A percentile compares a stretch with the other conserved stretches of the same genome.
Evolutionary conservation across 2,888 invertebrate genomes (phyloP).

Genomic region (Urechis unicinctus): DNA sequence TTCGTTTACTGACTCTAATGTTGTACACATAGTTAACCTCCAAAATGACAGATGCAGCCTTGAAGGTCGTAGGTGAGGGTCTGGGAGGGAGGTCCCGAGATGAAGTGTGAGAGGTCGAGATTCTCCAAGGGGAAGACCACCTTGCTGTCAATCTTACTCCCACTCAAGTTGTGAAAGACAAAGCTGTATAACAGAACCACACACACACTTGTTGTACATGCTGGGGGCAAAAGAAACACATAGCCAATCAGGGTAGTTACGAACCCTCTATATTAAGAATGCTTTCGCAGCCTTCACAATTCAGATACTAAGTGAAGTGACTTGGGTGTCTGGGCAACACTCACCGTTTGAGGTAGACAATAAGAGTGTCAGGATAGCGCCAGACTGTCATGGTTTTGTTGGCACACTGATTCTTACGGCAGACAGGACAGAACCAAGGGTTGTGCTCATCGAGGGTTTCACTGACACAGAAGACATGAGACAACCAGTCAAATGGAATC

Average conservation of each 20-base stretch:
- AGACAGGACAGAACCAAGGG: constrained; percentile 63
- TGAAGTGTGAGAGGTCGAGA: constrained; percentile 55
- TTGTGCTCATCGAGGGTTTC: constrained; percentile 62
- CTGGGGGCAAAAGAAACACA: neutral
- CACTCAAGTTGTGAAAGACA: constrained; percentile 60
- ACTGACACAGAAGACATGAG: constrained; percentile 44
- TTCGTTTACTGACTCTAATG: too few species aligned
- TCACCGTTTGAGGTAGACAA: constrained; percentile 60
- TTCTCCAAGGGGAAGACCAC: constrained; percentile 60
- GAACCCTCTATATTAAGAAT: neutral
- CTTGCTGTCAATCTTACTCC: constrained; percentile 61
- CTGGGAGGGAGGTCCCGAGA: constrained; percentile 45
- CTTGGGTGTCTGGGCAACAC: too few species aligned
- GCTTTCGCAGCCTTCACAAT: neutral
- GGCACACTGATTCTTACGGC: constrained; percentile 60
- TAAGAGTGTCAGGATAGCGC: constrained; percentile 61
- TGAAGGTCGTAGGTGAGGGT: constrained; percentile 58
- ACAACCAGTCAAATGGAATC: too few species aligned
- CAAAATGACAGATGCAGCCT: constrained; percentile 62
- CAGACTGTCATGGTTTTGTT: constrained; percentile 63
- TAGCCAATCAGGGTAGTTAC: neutral
- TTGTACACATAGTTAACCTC: constrained; percentile 57
- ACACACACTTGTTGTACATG: neutral
- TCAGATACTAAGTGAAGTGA: too few species aligned
- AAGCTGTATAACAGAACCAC: constrained; percentile 52